These are phyloP conservation scores for Anguilla obscura DNA, from an alignment of 2,797 vertebrate genomes.

Conservation along the genomic window DNA sequence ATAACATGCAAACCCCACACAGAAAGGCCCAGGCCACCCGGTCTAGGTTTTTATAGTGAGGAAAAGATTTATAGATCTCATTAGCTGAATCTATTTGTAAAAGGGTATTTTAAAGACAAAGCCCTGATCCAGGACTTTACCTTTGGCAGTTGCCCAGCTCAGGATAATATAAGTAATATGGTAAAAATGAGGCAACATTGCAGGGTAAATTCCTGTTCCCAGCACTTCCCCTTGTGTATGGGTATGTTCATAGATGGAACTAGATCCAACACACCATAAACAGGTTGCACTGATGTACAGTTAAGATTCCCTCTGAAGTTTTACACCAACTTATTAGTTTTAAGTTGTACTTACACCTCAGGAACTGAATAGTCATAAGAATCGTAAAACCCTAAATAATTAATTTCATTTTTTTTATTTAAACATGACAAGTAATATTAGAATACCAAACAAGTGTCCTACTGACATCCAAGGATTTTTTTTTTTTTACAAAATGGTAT, in stretches of 20 bases:
- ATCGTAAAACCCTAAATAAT: background rate
- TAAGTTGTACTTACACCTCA: background rate
- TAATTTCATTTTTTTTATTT: background rate
- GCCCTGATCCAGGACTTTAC: background rate
- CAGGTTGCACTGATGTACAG: background rate
- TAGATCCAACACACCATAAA: background rate
- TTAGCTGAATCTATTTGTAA: no score
- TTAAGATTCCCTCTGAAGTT: no score
- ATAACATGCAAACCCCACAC: no score
- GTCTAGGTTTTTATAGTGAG: no score
- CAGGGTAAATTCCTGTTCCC: background rate
- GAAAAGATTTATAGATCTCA: no score
- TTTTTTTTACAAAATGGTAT: background rate
- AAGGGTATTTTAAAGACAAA: background rate
- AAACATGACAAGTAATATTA: slow-evolving; percentile 15
- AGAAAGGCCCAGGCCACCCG: no score
- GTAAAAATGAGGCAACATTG: background rate
- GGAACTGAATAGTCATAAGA: background rate
- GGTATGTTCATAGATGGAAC: background rate
- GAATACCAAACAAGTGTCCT: background rate
- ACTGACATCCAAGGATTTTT: background rate
- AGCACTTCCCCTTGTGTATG: background rate
- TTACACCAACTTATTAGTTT: no score
- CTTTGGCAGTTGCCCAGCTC: background rate
- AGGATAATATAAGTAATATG: background rate